A percentile compares a stretch with the other conserved stretches of the same genome.
Conservation (phyloP, 2,113 vertebrate species). For the Oncorhynchus mykiss region DNA sequence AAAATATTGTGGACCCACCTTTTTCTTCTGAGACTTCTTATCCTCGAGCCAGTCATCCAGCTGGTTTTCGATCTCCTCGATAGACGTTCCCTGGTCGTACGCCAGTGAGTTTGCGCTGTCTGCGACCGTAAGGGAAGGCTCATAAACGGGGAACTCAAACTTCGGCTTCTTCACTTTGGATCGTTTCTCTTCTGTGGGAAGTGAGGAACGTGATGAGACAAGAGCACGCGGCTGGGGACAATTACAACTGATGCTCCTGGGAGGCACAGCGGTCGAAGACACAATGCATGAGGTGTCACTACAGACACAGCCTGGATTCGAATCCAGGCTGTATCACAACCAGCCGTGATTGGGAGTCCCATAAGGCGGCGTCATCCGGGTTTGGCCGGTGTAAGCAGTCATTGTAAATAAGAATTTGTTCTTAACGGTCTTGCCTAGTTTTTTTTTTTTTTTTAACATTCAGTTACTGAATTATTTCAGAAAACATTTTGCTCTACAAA, state of each 20-base stretch:
- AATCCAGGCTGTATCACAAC: too few relatives aligned
- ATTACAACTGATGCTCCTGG: too few relatives aligned
- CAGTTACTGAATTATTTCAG: not conserved
- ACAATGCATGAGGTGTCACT: not conserved
- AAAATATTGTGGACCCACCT: conserved; percentile 66
- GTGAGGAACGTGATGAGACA: not conserved
- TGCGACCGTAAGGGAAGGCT: conserved; percentile 48
- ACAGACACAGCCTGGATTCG: too few relatives aligned
- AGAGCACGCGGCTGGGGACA: not conserved
- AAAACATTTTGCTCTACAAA: too few relatives aligned
- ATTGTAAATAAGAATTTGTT: too few relatives aligned
- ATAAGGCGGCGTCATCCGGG: too few relatives aligned
- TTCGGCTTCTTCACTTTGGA: conserved; percentile 91
- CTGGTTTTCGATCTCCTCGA: conserved; percentile 95
- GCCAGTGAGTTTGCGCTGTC: conserved; percentile 64
- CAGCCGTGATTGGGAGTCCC: too few relatives aligned
- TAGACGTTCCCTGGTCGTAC: conserved; percentile 86
- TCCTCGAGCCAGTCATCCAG: conserved; percentile 94
- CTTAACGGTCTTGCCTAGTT: too few relatives aligned
- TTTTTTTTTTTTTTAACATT: too few relatives aligned
- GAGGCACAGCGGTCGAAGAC: not conserved
- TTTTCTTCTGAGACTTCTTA: conserved; percentile 78
- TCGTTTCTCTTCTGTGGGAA: conserved; percentile 85
- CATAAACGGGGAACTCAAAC: conserved; percentile 88
- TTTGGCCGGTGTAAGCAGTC: too few relatives aligned